Base-by-base conservation (phyloP, 1,140 invertebrate species). In the Tetragnatha versicolor region DNA sequence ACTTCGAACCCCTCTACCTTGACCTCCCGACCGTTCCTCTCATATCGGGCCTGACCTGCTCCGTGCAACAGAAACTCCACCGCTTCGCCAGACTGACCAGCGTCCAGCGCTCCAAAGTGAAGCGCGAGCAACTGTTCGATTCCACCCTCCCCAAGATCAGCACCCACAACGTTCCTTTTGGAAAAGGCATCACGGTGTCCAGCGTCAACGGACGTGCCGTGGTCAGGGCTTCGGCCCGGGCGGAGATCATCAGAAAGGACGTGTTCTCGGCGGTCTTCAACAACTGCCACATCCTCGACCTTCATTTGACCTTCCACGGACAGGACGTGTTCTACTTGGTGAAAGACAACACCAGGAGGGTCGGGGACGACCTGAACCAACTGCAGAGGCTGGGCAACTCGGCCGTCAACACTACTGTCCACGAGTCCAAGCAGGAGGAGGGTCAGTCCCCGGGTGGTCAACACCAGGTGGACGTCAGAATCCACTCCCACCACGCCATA, bases 281-380 rank as follows among this genome's bases (percentile, higher is more conserved):
- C 84, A 94, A 94, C 83, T 96, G 95, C 0, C 92, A 92, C 84
- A 93, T 97, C 87, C 85, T 98, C 12, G 93, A 96, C 78, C 87
- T 97, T 0, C 93, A 95, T 86, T 95, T 96, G 82, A 94, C 92
- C 80, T 94, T 95, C 35, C 93, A 95, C 82, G 94, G 85, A 90
- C 95, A 87, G 79, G 95, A 97, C 83, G 92, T 95, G 0, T 96
- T 97, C 87, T 97, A 97, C 84, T 96, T 98, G 85, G 93, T 98
- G 1, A 98, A 98, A 85, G 93, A 95, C 82, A 83, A 83, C 55
- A 81, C 82, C 6, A 78, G 83, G 14, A 73, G 84, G 55, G 85
- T 84, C 0, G 95, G 95, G 83, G 94, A 96, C 81, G 96, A 98
- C 84, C 75, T 87, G 3, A 82, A 83, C 69, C 93, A 96, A 82